Evolutionary conservation across 1,140 invertebrate genomes (phyloP), one percentile per base, ranked within the genome.

Genomic region (Polypedilum pembai): DNA sequence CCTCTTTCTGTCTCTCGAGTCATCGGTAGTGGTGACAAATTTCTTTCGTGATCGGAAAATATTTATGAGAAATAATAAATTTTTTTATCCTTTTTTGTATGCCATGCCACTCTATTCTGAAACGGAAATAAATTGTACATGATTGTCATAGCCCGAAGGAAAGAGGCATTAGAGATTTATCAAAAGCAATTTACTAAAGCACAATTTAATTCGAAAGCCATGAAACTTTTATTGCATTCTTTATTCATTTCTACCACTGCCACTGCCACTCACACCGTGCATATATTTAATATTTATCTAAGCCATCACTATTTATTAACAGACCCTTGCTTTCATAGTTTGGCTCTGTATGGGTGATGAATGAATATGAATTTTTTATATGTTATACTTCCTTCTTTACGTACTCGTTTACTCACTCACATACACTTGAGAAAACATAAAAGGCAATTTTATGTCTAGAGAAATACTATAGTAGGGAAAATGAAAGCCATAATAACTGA

Each of bases 41-140:
- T 56, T 56, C 45, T 56, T 56, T 56, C 45, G 45, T 56, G 45
- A 56, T 56, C 45, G 45, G 45, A 56, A 56, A 56, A 56, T 56
- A 56, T 56, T 56, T 56, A 56, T 56, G 45, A 56, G 45, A 56
- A 4, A 56, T 56, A 56, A 56, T 56, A 56, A 45, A 56, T 56
- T 12, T 15, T 33, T 33, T 12, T 56, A 56, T 56, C 45, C 45
- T 15, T 56, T 56, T 15, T 4, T 56, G 4, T 15, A 56, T 56
- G 12, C n/a, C n/a, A n/a, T n/a, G 3, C 12, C 45, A 56, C n/a
- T 56, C 45, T 56, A 4, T 56, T n/a, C 12, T 56, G n/a, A 56
- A 45, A 56, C 12, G 12, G 45, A 33, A 33, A 33, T 33, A 33
- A 33, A 33, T 33, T 33, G 24, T 33, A 33, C 24, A 33, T 5